Evolutionary conservation across 2,888 invertebrate species (phyloP), one percentile per base, ranked within the genome.

Genomic region (Ellobium chinense): DNA sequence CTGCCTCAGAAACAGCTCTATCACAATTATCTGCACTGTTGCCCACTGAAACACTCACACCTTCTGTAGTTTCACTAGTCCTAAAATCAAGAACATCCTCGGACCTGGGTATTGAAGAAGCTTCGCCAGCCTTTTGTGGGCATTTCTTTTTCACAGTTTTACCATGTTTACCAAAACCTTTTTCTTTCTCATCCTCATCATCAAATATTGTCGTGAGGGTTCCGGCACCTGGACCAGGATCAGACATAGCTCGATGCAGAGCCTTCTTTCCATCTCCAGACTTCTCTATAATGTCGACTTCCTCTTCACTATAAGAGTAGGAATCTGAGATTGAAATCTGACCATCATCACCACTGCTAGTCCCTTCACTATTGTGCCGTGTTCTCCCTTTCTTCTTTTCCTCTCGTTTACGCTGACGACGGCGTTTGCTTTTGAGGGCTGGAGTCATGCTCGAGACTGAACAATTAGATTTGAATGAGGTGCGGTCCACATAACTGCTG

Each of bases 361-460:
- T 89, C 4, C 87, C 87, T 5, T 88, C 88, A 70, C 85, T 87
- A 80, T 87, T 89, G 66, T 85, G 87, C 3, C 89, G 82, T 0
- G 78, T 81, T 27, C 27, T 62, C 34, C 12, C 81, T 65, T 58
- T 85, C 73, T 56, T 74, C 84, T 88, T 89, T 68, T 89, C 90
- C 68, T 92, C 91, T 66, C 87, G 83, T 83, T 90, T 90, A 46
- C 91, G 86, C 34, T 87, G 85, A 18, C 89, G 85, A 62, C 88
- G 86, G 1, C 91, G 86, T 78, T 91, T 91, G 81, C 89, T 92
- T 84, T 91, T 91, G 81, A 93, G 85, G 0, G 91, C 86, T 12
- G 87, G 86, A 27, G 89, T 90, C 91, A 93, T 91, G 75, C 88
- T 88, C 70, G 84, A 89, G 12, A 91, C 90, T 3, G 91, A 85